Conservation (phyloP, 2,888 invertebrate genomes). For the Melipona bicolor region DNA sequence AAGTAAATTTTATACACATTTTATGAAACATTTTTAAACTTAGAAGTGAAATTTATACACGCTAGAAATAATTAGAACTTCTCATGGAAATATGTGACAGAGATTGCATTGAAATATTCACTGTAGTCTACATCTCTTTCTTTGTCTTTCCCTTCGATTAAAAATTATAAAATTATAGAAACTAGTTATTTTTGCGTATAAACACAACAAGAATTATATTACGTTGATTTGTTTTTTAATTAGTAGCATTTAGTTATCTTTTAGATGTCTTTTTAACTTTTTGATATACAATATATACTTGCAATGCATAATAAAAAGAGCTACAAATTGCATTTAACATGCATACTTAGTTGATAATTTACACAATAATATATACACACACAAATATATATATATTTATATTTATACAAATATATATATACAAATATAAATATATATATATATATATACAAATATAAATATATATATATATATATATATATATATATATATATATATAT, state of each 20-base stretch:
- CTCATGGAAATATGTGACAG: slow-evolving; percentile 44
- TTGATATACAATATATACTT: slow-evolving; percentile 29
- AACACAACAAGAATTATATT: slow-evolving; percentile 4
- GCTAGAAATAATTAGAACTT: slow-evolving; percentile 44
- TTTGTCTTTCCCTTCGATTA: slow-evolving; percentile 49
- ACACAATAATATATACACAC: too few relatives aligned
- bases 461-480: not conserved
- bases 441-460: not conserved
- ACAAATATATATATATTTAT: not conserved
- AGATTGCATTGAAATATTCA: slow-evolving; percentile 54
- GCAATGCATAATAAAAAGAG: slow-evolving; percentile 7
- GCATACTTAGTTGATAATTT: slow-evolving; percentile 22
- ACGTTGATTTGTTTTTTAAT: slow-evolving; percentile 30
- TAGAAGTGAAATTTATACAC: slow-evolving; percentile 54
- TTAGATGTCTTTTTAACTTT: slow-evolving; percentile 28
- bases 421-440: not conserved
- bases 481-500: not conserved
- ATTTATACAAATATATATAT: not conserved
- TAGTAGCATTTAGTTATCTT: slow-evolving; percentile 43
- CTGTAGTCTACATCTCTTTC: slow-evolving; percentile 60
- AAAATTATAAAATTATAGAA: slow-evolving; percentile 17
- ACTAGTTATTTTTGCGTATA: not conserved
- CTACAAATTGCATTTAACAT: slow-evolving; percentile 51
- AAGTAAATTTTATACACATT: slow-evolving; percentile 76
- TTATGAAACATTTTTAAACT: slow-evolving; percentile 71